Conservation (phyloP, 2,888 invertebrate species). For the Gonocerus acuteangulatus region DNA sequence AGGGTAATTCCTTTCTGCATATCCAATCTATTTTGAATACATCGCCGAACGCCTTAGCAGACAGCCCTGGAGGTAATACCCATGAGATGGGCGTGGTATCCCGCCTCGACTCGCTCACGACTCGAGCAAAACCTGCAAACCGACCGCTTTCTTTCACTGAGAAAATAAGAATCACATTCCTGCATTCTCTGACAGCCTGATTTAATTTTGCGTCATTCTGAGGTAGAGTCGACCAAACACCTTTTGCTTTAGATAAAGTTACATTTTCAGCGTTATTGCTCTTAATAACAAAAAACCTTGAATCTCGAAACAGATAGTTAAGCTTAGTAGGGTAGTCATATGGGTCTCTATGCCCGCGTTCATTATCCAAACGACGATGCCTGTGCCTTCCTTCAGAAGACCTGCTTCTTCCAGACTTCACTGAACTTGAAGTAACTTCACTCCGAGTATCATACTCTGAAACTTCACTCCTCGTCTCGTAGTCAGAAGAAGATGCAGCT, state of each 20-base stretch:
- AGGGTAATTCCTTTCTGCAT: constrained; percentile 86
- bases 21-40: constrained; percentile 97
- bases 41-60: constrained; percentile 86
- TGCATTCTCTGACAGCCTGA: constrained; percentile 83
- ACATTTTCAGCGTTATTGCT: constrained; percentile 97
- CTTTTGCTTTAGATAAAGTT: constrained; percentile 85
- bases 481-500: constrained; percentile 2
- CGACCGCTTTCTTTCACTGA: constrained; percentile 97
- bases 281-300: constrained; percentile 91
- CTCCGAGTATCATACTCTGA: constrained; percentile 68
- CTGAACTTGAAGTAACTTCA: constrained; percentile 75
- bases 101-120: constrained; percentile 79
- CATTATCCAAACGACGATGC: constrained; percentile 28
- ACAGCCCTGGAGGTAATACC: constrained; percentile 88
- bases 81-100: constrained; percentile 86
- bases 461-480: constrained; percentile 31
- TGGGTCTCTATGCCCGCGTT: constrained; percentile 46
- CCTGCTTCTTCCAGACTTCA: constrained; percentile 13
- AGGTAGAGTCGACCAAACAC: constrained; percentile 95
- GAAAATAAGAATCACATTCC: constrained; percentile 91
- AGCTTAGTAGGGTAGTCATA: constrained; percentile 82
- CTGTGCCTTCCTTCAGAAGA: constrained; percentile 41
- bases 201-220: constrained; percentile 94
- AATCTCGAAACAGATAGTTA: constrained; percentile 89
- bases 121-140: constrained; percentile 87